phyloP scores from a whole-genome alignment of 2,797 vertebrate species.

The Brachymystax lenok region DNA sequence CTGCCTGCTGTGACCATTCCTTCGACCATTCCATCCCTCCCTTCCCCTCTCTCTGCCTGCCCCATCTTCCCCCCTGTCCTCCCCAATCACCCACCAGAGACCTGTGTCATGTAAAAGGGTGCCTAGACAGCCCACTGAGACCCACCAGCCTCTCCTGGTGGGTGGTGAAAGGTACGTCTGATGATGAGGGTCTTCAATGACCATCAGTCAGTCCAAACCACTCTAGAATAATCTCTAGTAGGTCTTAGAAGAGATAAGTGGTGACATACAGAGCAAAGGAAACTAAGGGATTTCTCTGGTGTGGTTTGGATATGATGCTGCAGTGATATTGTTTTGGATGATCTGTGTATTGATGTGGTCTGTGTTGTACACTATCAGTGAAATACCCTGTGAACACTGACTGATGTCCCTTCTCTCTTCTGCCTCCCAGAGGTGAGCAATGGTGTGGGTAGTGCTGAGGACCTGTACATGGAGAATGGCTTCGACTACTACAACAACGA shows the following conservation, averaged over 20 bases:
- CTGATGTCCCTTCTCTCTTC: slow-evolving; percentile 43
- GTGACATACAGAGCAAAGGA: background rate
- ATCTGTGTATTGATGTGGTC: slow-evolving; percentile 17
- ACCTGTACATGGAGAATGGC: slow-evolving; percentile 83
- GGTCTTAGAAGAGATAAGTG: background rate
- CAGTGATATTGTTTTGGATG: slow-evolving; percentile 18
- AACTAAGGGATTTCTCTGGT: background rate
- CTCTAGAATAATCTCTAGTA: background rate
- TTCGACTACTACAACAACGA: slow-evolving; percentile 82
- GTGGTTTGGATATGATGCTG: background rate
- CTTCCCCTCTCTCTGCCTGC: slow-evolving; percentile 37
- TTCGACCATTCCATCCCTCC: slow-evolving; percentile 36
- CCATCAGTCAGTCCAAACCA: background rate
- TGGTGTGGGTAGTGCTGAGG: slow-evolving; percentile 81
- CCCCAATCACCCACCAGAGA: slow-evolving; percentile 37
- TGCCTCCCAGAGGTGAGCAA: slow-evolving; percentile 86
- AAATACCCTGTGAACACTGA: background rate
- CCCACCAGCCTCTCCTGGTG: slow-evolving; percentile 45
- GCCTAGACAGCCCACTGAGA: slow-evolving; percentile 46
- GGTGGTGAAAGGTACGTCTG: slow-evolving; percentile 60
- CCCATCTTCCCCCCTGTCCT: slow-evolving; percentile 40
- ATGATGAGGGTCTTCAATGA: background rate
- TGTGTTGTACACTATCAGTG: slow-evolving; percentile 22
- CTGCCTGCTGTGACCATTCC: slow-evolving; percentile 58
- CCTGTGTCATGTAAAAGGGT: slow-evolving; percentile 41